Base-by-base conservation (phyloP, 2,888 invertebrate species). In the Himalopsyche japonica region DNA sequence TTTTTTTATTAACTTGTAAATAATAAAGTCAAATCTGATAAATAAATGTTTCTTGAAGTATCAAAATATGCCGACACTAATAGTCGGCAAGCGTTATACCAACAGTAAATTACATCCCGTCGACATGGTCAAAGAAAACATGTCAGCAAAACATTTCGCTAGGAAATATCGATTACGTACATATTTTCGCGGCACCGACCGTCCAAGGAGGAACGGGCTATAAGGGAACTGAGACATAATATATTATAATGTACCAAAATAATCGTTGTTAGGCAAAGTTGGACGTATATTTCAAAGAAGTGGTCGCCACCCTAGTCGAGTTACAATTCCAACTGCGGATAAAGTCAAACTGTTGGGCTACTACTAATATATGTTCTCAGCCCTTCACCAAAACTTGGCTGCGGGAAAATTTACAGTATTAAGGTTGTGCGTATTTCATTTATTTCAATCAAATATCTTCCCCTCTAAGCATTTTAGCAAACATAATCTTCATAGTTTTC, bases 171-270 rank as follows among this genome's bases (percentile, higher is more conserved):
- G 79, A 79, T 79, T 79, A 79, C 49, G 78, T 43, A 32, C 76
- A 76, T 30, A 30, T 76, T 34, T 34, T 30, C 76, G 76, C 76
- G 34, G 32, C 76, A 34, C 70, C 24, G 20, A 24, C 20, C 57
- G n/a, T 57, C 57, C 20, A n/a, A 20, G n/a, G 76, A 76, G 32
- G 76, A 76, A 27, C 32, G 48, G 80, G 48, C 20, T n/a, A 57
- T 20, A 57, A 57, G 80, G 7, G 49, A 49, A 47, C 81, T 48
- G 82, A 78, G 76, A 82, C 57, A 81, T 85, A 83, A 85, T 85
- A 83, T 85, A 85, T 85, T 85, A 83, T 83, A 79, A 81, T 83
- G 81, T 83, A 85, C 84, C 82, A 47, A 80, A 80, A 85, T 85
- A 85, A 83, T 80, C 83, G 85, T 85, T 83, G 80, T 85, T 83